Evolutionary conservation across 2,113 vertebrate species (phyloP), one percentile per base, ranked within the genome.

Genomic region (Harpagus bidentatus): DNA sequence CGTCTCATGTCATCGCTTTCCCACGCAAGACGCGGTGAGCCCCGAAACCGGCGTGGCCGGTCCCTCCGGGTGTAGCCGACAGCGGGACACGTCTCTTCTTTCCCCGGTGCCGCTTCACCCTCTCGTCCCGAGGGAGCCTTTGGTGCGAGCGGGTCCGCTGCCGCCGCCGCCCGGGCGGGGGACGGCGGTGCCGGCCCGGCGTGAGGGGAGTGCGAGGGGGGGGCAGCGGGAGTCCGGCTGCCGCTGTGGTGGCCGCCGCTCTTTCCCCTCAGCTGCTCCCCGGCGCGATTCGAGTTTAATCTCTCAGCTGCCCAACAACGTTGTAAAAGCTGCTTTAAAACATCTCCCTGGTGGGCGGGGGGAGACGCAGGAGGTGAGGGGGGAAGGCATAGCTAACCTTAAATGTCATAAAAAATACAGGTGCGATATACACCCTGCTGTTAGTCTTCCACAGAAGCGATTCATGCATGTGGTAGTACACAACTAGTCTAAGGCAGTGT

Each of bases 201-300:
- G 7, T 11, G 48, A 71, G 55, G 17, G 31, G 11, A 31, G 12
- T 10, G 9, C 6, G 7, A 12, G 34, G 16, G 6, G 48, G 6
- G 14, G 18, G 7, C 11, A 13, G 8, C 19, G 22, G 48, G 20
- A 23, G 34, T 4, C 13, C 16, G 34, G 13, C 59, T 3, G 2
- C 38, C 10, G 38, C 77, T 3, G 29, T 7, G 12, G 9, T 2
- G 26, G 38, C 20, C 15, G 5, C 2, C 2, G 50, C 43, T 6
- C 10, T 5, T 6, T 5, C n/a, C 16, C 31, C 1, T 1, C 2
- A 32, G 8, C 28, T 7, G 1, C 3, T 6, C 17, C 11, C 22
- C 7, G 15, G 16, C 28, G 5, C 0, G 29, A 0, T 13, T 7
- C 0, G 19, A 0, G 5, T 2, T 4, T 2, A 1, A 2, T 6